A percentile compares a stretch with the other conserved stretches of the same genome.
These are phyloP conservation scores for Drosophila fulvimacula DNA, from an alignment of 2,888 invertebrate species.

Conservation along the genomic window DNA sequence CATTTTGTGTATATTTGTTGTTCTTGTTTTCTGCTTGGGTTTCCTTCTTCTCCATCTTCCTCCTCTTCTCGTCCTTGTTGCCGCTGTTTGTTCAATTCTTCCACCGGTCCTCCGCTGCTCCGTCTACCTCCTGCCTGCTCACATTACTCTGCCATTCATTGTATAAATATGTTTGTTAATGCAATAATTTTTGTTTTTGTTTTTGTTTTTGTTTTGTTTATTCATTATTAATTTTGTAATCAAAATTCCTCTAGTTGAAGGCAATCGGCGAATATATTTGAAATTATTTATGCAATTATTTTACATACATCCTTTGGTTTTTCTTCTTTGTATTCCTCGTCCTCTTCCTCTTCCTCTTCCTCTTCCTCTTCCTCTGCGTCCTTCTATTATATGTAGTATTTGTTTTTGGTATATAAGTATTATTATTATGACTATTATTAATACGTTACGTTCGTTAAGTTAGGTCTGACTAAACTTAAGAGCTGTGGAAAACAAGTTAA, in stretches of 20 bases:
- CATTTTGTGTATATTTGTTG: constrained; percentile 64
- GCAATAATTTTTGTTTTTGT: constrained; percentile 39
- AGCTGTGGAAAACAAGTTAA: constrained; percentile 64
- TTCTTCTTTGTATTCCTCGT: constrained; percentile 6
- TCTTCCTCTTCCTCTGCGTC: background rate
- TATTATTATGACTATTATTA: constrained; percentile 13
- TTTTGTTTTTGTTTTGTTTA: constrained; percentile 17
- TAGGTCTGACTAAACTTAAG: constrained; percentile 60
- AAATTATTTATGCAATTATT: constrained; percentile 82
- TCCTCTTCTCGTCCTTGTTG: background rate
- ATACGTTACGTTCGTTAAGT: constrained; percentile 23
- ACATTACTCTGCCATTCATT: constrained; percentile 37
- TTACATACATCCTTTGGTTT: constrained; percentile 70
- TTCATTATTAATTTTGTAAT: constrained; percentile 80
- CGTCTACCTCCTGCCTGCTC: constrained; percentile 16
- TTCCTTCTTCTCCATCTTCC: background rate
- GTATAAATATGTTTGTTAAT: constrained; percentile 56
- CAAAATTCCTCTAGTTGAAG: constrained; percentile 85
- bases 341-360: constrained; percentile 10
- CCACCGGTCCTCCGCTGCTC: too few relatives aligned
- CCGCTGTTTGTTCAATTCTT: constrained; percentile 27
- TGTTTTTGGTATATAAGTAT: constrained; percentile 23
- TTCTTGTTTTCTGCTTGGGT: constrained; percentile 24
- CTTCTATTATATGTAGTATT: constrained; percentile 17
- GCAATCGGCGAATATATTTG: constrained; percentile 85